Evolutionary conservation across 2,888 invertebrate genomes (phyloP).

Genomic region (Rhogogaster chlorosoma): DNA sequence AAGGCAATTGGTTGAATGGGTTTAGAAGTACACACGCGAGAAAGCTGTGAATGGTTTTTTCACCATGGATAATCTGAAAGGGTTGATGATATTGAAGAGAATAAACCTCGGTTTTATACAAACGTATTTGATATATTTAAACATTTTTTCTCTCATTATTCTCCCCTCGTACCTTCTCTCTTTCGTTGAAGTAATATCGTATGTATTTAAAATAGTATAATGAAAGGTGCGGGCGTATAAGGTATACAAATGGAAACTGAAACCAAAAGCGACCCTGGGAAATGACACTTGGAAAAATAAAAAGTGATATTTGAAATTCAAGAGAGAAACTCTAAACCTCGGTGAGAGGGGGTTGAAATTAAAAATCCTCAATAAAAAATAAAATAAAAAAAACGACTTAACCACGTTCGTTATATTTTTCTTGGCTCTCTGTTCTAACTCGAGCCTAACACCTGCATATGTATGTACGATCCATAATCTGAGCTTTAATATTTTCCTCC

Average conservation of each 20-base stretch:
- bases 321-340: constrained; percentile 27
- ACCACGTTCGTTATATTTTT: constrained; percentile 25
- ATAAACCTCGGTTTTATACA: not conserved
- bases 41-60: constrained; percentile 4
- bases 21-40: constrained; percentile 25
- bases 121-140: not conserved
- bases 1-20: constrained; percentile 27
- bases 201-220: not conserved
- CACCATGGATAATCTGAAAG: not conserved
- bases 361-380: constrained; percentile 22
- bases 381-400: not conserved
- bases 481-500: not conserved
- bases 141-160: not conserved
- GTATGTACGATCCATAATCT: not conserved
- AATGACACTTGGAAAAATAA: constrained; percentile 35
- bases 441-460: not conserved
- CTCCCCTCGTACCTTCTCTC: not conserved
- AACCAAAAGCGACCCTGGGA: constrained; percentile 4
- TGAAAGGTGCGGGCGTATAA: not conserved
- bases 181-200: not conserved
- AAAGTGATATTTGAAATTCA: constrained; percentile 43
- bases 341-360: not conserved
- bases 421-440: not conserved
- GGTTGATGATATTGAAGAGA: not conserved
- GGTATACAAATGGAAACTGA: not conserved